Evolutionary conservation across 1,140 invertebrate genomes (phyloP), one percentile per base, ranked within the genome.

Genomic region (Drosophila punjabiensis): DNA sequence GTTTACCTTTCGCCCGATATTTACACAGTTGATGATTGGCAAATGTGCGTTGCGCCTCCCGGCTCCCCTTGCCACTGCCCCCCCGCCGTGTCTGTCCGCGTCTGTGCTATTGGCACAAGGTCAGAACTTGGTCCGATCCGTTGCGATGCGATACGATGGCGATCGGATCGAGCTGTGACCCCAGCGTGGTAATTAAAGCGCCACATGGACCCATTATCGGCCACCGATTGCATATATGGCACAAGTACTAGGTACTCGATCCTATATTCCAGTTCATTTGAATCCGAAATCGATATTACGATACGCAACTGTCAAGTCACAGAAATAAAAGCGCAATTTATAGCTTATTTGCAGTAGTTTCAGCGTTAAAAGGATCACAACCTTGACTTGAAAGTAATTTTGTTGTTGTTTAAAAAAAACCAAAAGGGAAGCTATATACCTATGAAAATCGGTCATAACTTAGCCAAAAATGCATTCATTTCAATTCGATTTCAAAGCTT

Each of bases 21-120:
- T 74, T 74, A 74, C 70, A 74, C 70, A 74, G 48, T 53, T 73
- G 70, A 74, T 62, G 70, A 74, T 74, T 74, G 70, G 68, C 70
- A 74, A 74, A 74, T 74, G 68, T 74, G 55, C 68, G 52, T 73
- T 52, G 16, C 67, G 24, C 37, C 35, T 20, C 8, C 20, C 6
- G 8, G 3, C n/a, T 4, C 37, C 37, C 14, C 37, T 43, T 18
- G 2, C 14, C 37, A 16, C 14, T 16, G n/a, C n/a, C 50, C 20
- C 13, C 7, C 24, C 11, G 0, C 18, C 9, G 11, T 32, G 39
- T 10, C 16, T 37, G 45, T 32, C 35, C 28, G 28, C 14, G 50
- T 66, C 68, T 55, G 68, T 56, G 50, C 50, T 56, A 71, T 69
- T 68, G 68, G 68, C 65, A 55, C 68, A 71, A 68, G 68, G 68